Percentiles rank a stretch among this genome's conserved stretches.
Conservation (phyloP, 2,888 invertebrate species). For the Lepidochrysops patricia region DNA sequence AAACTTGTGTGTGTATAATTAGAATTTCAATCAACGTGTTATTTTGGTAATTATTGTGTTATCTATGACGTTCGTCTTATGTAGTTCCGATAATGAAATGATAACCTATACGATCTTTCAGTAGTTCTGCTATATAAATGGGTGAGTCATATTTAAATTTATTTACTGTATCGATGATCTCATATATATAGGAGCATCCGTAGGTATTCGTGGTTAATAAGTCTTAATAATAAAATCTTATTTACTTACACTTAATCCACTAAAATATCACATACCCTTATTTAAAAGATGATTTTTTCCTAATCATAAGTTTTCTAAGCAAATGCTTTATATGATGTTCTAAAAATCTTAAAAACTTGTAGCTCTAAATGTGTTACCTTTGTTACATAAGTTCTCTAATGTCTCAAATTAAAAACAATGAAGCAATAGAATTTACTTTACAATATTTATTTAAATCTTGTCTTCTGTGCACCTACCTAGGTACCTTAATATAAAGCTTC, state of each 20-base stretch:
- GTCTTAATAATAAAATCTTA: constrained; percentile 24
- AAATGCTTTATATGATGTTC: no score
- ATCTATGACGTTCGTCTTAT: constrained; percentile 36
- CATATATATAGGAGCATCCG: constrained; percentile 54
- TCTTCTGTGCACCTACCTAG: no score
- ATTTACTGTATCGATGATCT: constrained; percentile 73
- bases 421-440: no score
- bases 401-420: no score
- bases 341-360: no score
- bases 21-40: background rate
- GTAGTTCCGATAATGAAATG: constrained; percentile 52
- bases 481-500: no score
- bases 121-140: constrained; percentile 57
- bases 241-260: background rate
- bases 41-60: constrained; percentile 24
- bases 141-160: constrained; percentile 76
- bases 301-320: no score
- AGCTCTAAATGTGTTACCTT: no score
- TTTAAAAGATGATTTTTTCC: no score
- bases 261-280: no score
- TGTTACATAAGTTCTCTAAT: no score
- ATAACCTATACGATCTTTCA: constrained; percentile 69
- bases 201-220: constrained; percentile 25
- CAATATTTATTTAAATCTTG: no score
- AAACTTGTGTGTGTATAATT: background rate